phyloP scores from a whole-genome alignment of 2,888 invertebrate species.

The Metellina segmentata region DNA sequence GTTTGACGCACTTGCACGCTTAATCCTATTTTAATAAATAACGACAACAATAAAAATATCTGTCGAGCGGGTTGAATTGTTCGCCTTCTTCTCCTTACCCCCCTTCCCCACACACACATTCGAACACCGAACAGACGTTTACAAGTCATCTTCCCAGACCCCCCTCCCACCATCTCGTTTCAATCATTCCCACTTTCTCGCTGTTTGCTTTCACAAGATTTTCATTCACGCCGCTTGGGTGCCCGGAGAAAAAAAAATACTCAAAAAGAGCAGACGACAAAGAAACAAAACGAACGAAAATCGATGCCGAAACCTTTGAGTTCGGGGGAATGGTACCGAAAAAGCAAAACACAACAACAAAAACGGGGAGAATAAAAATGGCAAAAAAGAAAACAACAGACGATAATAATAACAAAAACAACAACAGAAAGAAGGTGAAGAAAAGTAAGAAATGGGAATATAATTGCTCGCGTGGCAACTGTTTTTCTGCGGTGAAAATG shows the following conservation, averaged over 20 bases:
- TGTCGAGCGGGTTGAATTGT: too few species aligned
- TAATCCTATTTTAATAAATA: too few species aligned
- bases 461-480: constrained; percentile 63
- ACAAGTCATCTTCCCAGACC: neutral
- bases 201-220: constrained; percentile 57
- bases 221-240: neutral
- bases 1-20: too few species aligned
- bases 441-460: constrained; percentile 69
- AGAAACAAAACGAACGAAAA: constrained; percentile 4
- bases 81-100: too few species aligned
- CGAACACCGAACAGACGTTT: neutral
- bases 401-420: constrained; percentile 43
- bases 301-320: constrained; percentile 49
- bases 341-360: neutral
- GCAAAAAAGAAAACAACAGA: constrained; percentile 15
- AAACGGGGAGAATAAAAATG: constrained; percentile 18
- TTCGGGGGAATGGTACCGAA: neutral
- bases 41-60: too few species aligned
- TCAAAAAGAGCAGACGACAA: neutral
- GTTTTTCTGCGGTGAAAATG: constrained; percentile 67
- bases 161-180: neutral
- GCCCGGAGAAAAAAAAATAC: constrained; percentile 2
- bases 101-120: too few species aligned
- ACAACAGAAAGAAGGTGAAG: constrained; percentile 31
- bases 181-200: constrained; percentile 24